Evolutionary conservation across 2,797 vertebrate species (phyloP).

Genomic region (Strix occidentalis): DNA sequence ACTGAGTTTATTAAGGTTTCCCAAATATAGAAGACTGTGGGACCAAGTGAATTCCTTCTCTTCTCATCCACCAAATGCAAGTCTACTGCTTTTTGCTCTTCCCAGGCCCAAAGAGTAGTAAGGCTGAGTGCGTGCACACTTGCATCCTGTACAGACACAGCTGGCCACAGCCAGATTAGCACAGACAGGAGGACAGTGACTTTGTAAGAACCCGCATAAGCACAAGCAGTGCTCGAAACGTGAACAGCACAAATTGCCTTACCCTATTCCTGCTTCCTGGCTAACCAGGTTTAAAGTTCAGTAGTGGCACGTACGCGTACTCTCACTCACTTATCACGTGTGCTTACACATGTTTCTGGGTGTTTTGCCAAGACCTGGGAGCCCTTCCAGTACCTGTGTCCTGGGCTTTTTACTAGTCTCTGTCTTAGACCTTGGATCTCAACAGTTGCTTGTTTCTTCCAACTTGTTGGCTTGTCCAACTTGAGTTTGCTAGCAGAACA

Average conservation of each 20-base stretch:
- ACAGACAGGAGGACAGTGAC: neutral
- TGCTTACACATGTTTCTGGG: neutral
- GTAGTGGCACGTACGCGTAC: rapidly evolving
- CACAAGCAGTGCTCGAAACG: rapidly evolving
- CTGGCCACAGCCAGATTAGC: neutral
- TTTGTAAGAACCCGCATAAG: neutral
- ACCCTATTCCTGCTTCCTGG: neutral
- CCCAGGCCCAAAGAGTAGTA: neutral
- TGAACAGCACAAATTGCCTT: neutral
- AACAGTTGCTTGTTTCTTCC: neutral
- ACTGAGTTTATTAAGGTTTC: neutral
- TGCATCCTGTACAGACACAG: neutral
- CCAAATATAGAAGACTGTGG: neutral
- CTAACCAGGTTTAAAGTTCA: neutral
- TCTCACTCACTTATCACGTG: neutral
- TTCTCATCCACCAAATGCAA: neutral
- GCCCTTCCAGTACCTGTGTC: neutral
- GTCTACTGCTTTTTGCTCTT: neutral
- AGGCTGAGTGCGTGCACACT: neutral
- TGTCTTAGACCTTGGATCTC: neutral
- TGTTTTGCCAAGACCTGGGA: neutral
- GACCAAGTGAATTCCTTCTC: neutral
- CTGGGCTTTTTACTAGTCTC: neutral
- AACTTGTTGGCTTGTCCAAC: neutral
- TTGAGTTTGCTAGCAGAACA: neutral